phyloP scores from a whole-genome alignment of 2,888 invertebrate species.

The Falcaria lacertinaria region DNA sequence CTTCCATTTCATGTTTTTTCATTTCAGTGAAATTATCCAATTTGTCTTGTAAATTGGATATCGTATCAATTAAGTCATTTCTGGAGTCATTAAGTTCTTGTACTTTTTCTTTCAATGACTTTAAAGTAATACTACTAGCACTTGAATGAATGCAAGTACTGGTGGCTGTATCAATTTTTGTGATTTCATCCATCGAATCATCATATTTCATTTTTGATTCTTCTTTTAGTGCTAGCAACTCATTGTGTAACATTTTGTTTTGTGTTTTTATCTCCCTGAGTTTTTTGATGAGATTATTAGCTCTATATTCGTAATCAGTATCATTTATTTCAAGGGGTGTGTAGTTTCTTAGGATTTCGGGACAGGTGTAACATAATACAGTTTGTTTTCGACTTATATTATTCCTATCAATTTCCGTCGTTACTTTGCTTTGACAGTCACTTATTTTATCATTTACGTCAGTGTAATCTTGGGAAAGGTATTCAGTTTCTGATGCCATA shows the following conservation, averaged over 20 bases:
- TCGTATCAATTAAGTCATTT: slow-evolving; percentile 42
- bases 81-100: slow-evolving; percentile 49
- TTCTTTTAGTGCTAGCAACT: slow-evolving; percentile 43
- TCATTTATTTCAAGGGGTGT: slow-evolving; percentile 11
- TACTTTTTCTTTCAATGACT: slow-evolving; percentile 44
- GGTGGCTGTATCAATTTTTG: slow-evolving; percentile 40
- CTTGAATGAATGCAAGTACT: slow-evolving; percentile 27
- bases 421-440: slow-evolving; percentile 17
- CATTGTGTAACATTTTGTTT: slow-evolving; percentile 49
- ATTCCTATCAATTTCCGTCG: slow-evolving; percentile 8
- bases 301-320: slow-evolving; percentile 44
- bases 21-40: slow-evolving; percentile 42
- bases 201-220: slow-evolving; percentile 27
- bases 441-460: slow-evolving; percentile 17
- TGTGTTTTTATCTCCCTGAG: slow-evolving; percentile 63
- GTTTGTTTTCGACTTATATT: slow-evolving; percentile 17
- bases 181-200: slow-evolving; percentile 19
- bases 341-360: slow-evolving; percentile 20
- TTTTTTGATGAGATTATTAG: slow-evolving; percentile 54
- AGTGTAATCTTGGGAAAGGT: slow-evolving; percentile 25
- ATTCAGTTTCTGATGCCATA: slow-evolving; percentile 30
- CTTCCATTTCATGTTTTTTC: slow-evolving; percentile 52
- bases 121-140: slow-evolving; percentile 38
- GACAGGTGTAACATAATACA: slow-evolving; percentile 29
- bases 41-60: slow-evolving; percentile 42